These are phyloP conservation scores for Danionella cerebrum DNA, from an alignment of 2,113 vertebrate species.

Conservation along the genomic window DNA sequence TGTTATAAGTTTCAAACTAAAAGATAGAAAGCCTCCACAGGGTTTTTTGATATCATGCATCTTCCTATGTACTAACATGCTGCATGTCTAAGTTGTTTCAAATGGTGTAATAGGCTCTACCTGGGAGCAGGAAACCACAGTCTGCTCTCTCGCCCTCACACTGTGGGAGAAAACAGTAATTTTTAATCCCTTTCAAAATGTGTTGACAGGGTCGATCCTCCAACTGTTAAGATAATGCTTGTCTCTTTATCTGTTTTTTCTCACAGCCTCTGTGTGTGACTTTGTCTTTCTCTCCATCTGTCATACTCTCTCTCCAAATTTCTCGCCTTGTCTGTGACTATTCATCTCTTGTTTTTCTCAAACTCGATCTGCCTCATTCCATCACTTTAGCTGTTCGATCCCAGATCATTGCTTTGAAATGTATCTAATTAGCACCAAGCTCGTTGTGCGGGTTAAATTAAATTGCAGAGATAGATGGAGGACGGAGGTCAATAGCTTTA, in stretches of 20 bases:
- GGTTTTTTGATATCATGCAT: neutral
- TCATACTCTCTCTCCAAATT: neutral
- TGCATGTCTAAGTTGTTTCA: neutral
- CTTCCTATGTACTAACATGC: neutral
- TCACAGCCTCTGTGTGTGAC: neutral
- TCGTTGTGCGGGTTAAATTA: slow-evolving; percentile 60
- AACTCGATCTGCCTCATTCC: neutral
- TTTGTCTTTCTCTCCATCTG: neutral
- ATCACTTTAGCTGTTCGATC: slow-evolving; percentile 11
- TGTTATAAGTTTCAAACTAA: no score
- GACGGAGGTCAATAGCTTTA: slow-evolving; percentile 62
- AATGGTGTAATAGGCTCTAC: neutral
- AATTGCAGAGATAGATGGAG: slow-evolving; percentile 59
- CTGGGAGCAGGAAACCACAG: neutral
- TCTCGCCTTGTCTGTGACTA: neutral
- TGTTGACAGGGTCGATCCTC: slow-evolving; percentile 24
- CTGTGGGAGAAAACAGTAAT: slow-evolving; percentile 26
- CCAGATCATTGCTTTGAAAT: slow-evolving; percentile 55
- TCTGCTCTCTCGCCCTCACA: slow-evolving; percentile 5
- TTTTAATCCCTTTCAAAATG: slow-evolving; percentile 30
- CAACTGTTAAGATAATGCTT: slow-evolving; percentile 27
- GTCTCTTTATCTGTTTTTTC: slow-evolving; percentile 1
- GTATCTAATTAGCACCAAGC: slow-evolving; percentile 59
- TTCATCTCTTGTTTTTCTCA: neutral
- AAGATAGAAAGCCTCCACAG: neutral